Evolutionary conservation across 2,797 vertebrate genomes (phyloP), one percentile per base, ranked within the genome.

Genomic region (Gastrophryne carolinensis): DNA sequence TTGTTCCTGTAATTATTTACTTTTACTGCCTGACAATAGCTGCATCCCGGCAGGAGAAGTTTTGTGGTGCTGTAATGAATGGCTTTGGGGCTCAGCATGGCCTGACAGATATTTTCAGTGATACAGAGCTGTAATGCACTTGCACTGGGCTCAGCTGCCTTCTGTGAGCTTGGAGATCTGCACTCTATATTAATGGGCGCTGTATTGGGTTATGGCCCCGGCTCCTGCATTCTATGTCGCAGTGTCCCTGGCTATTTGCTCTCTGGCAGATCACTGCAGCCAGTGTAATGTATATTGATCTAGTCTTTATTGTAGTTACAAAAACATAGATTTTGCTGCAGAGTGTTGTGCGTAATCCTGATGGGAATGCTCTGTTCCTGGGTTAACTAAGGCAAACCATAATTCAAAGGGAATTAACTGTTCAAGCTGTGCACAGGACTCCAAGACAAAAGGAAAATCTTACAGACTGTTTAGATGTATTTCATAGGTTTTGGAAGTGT

Each of bases 11-110:
- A 54, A 53, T 64, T 73, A 56, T 73, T 64, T 64, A 64, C 71
- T 66, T 57, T 74, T 66, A 41, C 50, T 57, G 61, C 62, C 24
- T 74, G 72, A 74, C 72, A 74, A 53, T 74, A 35, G 62, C 37
- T 17, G 49, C 70, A 57, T 63, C 21, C 47, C 17, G 72, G 61
- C 72, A 15, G 37, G 17, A 57, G 62, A 13, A 67, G 72, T 57
- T 74, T 58, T 58, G 23, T 10, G 57, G 52, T 29, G 66, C 65
- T 50, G 66, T 74, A 67, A 74, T 74, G 13, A 67, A 67, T 66
- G 72, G 53, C 72, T 67, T 5, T 49, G 27, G 72, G 72, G 63
- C 32, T 49, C 9, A 7, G 41, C 69, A 5, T 29, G 23, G 56
- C 34, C 67, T 29, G 27, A n/a, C 62, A 44, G 37, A 58, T 50